Evolutionary conservation across 1,140 invertebrate genomes (phyloP).

Genomic region (Drosophila ogumai): DNA sequence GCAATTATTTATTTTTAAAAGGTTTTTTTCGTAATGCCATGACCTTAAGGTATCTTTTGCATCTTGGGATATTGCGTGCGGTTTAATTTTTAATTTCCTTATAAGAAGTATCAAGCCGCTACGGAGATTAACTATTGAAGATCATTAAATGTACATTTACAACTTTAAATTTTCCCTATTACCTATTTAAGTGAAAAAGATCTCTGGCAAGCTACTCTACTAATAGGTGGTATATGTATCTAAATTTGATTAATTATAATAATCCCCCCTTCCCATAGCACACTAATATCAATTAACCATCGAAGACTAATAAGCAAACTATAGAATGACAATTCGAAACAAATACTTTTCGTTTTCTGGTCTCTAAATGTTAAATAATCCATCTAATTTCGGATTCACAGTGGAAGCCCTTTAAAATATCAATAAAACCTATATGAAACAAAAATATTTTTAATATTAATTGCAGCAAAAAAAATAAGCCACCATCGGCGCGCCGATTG

Average conservation of each 20-base stretch:
- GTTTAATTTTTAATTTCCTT: no score
- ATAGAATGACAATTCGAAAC: not conserved
- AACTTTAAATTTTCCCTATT: no score
- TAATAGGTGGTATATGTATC: no score
- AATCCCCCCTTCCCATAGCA: no score
- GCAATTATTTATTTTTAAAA: not conserved
- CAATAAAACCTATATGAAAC: not conserved
- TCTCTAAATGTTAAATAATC: not conserved
- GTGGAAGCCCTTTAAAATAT: not conserved
- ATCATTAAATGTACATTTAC: no score
- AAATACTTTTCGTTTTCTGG: not conserved
- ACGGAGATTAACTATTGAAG: no score
- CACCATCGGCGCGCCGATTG: no score
- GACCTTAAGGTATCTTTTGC: not conserved
- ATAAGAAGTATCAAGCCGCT: no score
- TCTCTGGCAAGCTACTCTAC: no score
- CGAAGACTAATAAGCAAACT: not conserved
- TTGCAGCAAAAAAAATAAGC: fast-evolving
- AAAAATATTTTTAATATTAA: not conserved
- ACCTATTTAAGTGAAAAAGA: no score
- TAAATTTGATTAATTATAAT: no score
- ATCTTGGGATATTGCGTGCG: not conserved
- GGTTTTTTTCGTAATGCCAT: not conserved
- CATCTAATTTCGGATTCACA: not conserved
- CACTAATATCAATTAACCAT: not conserved